Conservation (phyloP, 2,797 vertebrate species). For the Loris lydekkerianus region DNA sequence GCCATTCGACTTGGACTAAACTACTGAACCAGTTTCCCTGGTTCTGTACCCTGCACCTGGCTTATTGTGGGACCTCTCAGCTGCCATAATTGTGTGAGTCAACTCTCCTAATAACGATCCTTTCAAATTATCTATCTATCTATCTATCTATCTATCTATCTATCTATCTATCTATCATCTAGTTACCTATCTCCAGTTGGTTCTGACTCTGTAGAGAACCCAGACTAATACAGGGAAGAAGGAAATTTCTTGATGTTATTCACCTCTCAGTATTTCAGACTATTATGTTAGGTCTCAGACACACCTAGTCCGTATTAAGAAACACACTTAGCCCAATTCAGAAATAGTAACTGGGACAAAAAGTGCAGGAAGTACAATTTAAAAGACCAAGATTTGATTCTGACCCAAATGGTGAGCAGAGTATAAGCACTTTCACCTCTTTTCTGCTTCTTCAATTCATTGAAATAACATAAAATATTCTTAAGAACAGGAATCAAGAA, state of each 20-base stretch:
- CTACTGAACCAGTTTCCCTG: background rate
- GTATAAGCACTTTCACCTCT: background rate
- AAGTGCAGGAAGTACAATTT: background rate
- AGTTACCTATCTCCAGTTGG: background rate
- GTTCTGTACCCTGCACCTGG: background rate
- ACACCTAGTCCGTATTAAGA: background rate
- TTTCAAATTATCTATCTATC: background rate
- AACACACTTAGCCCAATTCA: background rate
- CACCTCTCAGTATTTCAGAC: background rate
- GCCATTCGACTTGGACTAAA: background rate
- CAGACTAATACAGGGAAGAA: background rate
- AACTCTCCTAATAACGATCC: background rate
- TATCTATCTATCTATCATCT: background rate
- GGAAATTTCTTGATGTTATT: background rate
- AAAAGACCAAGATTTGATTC: background rate
- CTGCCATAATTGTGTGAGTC: background rate
- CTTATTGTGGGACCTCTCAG: background rate
- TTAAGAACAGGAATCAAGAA: background rate
- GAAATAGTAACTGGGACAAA: background rate
- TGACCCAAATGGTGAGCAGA: background rate
- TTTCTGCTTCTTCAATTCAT: background rate
- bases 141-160: background rate
- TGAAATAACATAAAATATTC: constrained; percentile 4
- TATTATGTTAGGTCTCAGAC: background rate
- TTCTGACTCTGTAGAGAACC: background rate